A percentile compares a stretch with the other conserved stretches of the same genome.
These are phyloP conservation scores for Drosophila bocqueti DNA, from an alignment of 1,140 invertebrate genomes.

Conservation along the genomic window DNA sequence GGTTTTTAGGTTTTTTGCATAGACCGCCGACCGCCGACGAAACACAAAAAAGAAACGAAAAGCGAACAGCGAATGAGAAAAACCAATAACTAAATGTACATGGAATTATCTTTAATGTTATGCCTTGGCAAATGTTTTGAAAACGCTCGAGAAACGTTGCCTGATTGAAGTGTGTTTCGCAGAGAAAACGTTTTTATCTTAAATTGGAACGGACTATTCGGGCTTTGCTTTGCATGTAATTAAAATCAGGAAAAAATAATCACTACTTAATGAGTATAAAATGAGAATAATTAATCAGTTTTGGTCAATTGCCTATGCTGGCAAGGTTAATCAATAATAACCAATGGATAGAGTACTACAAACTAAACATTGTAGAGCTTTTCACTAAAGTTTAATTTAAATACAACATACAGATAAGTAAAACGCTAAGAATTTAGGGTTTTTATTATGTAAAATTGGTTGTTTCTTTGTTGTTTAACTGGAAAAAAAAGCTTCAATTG, in stretches of 20 bases:
- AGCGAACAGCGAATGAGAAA: constrained; percentile 3
- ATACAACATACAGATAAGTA: background rate
- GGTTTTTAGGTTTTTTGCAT: constrained; percentile 31
- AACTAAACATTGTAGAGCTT: background rate
- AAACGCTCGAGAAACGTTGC: constrained; percentile 42
- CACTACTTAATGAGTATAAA: constrained; percentile 10
- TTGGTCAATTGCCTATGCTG: constrained; percentile 19
- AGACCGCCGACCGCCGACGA: constrained; percentile 3
- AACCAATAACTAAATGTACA: constrained; percentile 45
- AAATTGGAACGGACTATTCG: constrained; percentile 14
- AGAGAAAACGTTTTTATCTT: constrained; percentile 26
- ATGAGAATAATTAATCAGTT: constrained; percentile 32
- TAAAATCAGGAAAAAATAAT: constrained; percentile 13
- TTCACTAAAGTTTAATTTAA: background rate
- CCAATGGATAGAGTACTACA: background rate
- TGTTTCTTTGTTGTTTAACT: background rate
- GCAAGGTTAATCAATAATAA: constrained; percentile 27
- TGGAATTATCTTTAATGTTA: constrained; percentile 64
- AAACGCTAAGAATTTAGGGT: background rate
- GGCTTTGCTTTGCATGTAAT: constrained; percentile 28
- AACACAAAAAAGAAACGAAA: constrained; percentile 9
- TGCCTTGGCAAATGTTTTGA: constrained; percentile 62
- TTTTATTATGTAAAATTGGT: background rate
- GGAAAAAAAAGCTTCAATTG: background rate
- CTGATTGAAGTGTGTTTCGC: constrained; percentile 29